Conservation (phyloP, 2,113 vertebrate genomes). For the Halichoeres trimaculatus region DNA sequence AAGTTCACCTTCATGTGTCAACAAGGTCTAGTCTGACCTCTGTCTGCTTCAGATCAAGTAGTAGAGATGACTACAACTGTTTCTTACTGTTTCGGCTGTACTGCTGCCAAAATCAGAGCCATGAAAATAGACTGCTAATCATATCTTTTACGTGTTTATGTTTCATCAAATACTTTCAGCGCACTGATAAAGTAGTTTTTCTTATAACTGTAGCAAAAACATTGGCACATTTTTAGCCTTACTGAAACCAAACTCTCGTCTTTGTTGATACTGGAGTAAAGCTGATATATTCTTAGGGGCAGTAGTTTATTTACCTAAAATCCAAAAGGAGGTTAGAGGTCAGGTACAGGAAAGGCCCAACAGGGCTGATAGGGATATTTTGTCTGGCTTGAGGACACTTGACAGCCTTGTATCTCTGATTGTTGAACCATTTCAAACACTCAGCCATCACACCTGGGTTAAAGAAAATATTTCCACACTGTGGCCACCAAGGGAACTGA, state of each 20-base stretch:
- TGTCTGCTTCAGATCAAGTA: conserved; percentile 39
- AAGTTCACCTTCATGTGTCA: conserved; percentile 64
- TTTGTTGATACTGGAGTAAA: conserved; percentile 2
- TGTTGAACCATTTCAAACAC: background rate
- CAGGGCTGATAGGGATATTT: background rate
- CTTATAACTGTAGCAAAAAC: background rate
- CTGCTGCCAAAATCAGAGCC: background rate
- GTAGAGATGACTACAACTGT: conserved; percentile 9
- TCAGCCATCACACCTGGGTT: background rate
- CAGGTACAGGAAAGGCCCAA: background rate
- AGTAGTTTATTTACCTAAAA: background rate
- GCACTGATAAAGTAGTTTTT: background rate
- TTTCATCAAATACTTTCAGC: background rate
- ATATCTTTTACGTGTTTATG: conserved; percentile 3
- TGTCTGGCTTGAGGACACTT: background rate
- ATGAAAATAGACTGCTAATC: background rate
- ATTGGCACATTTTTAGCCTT: background rate
- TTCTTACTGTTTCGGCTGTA: conserved; percentile 18
- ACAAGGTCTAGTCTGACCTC: conserved; percentile 33
- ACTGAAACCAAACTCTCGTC: background rate
- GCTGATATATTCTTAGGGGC: background rate
- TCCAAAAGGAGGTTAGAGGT: conserved; percentile 34
- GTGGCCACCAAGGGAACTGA: background rate
- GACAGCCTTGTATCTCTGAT: background rate
- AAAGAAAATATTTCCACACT: background rate